phyloP scores from a whole-genome alignment of 2,113 vertebrate genomes.

The Onychostruthus taczanowskii region DNA sequence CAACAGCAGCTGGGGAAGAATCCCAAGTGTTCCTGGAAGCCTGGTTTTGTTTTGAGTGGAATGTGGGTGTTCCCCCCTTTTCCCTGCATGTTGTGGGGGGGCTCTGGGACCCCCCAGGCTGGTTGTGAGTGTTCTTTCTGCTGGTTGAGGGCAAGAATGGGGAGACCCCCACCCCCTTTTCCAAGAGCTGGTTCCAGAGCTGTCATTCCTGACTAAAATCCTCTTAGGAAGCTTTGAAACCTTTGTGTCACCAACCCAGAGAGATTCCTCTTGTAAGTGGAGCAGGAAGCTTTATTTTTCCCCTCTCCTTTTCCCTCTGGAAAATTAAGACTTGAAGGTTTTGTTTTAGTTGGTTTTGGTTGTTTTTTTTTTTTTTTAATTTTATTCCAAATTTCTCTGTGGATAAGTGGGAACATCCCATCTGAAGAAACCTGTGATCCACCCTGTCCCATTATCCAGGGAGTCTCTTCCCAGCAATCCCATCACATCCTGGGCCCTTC shows the following conservation, averaged over 20 bases:
- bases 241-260: not conserved
- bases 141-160: not conserved
- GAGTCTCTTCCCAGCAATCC: not conserved
- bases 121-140: not conserved
- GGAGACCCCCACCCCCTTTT: not conserved
- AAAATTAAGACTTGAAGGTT: not conserved
- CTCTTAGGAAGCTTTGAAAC: not conserved
- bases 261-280: not conserved
- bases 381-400: not conserved
- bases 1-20: not conserved
- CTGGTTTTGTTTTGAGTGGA: not conserved
- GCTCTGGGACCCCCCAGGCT: not conserved
- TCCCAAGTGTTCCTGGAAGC: not conserved
- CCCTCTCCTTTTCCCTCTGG: not conserved
- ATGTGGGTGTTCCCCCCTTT: not conserved
- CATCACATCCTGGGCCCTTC: not conserved
- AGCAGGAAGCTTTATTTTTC: not conserved
- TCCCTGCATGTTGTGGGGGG: not conserved
- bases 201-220: not conserved
- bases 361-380: too few species aligned
- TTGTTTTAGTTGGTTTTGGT: not conserved
- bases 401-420: not conserved
- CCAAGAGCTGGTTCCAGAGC: not conserved
- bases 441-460: accelerated
- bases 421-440: not conserved